Evolutionary conservation across 2,888 invertebrate genomes (phyloP), one percentile per base, ranked within the genome.

Genomic region (Agonopterix arenella): DNA sequence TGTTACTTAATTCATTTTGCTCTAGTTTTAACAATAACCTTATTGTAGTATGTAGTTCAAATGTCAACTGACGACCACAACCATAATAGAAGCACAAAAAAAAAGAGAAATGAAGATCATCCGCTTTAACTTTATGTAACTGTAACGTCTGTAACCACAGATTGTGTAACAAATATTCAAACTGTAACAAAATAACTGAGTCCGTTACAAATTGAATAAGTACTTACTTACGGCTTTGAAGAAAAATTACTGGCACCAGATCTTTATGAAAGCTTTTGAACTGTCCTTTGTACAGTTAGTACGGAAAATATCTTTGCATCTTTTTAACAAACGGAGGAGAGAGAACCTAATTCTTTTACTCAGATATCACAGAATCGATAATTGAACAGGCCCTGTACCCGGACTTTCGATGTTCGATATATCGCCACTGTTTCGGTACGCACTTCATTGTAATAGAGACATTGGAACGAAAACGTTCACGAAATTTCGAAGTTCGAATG

Each of bases 221-320:
- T 28, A 28, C 28, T 28, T 28, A 28, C 5, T n/a, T n/a, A n/a
- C 5, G 28, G 5, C 28, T 28, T 28, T 61, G 56, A 72, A 71
- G 72, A 75, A 74, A 73, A 75, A 76, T 74, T 59, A 61, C 66
- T 68, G 61, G 61, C 55, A 58, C 36, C 13, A 49, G 57, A 54
- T 53, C 56, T 60, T 61, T 57, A 50, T 57, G 52, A 55, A 49
- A 50, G 49, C 49, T 51, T 51, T 54, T 47, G 50, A 53, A 48
- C 45, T 49, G 41, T 10, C 40, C n/a, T 49, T 50, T 8, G 11
- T 11, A 13, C 11, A 43, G 43, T 43, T 10, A 7, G 28, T 28
- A 28, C 28, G 28, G 28, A 7, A 28, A 28, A 7, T 28, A 28
- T 18, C 18, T 2, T 2, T 2, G 4, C 18, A 18, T 1, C 4